These are phyloP conservation scores for Drosophila flavopinicola DNA, from an alignment of 2,888 invertebrate genomes.

Conservation along the genomic window DNA sequence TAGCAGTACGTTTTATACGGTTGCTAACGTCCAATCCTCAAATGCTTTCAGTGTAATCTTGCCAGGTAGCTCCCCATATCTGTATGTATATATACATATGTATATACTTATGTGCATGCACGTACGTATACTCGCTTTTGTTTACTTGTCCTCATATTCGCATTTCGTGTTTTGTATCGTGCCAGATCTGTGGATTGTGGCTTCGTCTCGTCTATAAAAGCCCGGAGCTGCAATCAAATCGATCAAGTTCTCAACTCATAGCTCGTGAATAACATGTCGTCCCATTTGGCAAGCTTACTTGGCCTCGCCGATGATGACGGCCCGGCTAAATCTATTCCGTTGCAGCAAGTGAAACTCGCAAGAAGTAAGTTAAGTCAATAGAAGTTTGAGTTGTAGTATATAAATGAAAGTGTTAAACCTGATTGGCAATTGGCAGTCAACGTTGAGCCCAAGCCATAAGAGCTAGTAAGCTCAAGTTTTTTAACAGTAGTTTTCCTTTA, in stretches of 20 bases:
- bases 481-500: no score
- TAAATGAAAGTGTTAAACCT: no score
- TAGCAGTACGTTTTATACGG: conserved; percentile 2
- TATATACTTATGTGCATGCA: no score
- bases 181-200: conserved; percentile 16
- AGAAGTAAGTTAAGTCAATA: conserved; percentile 37
- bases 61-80: conserved; percentile 6
- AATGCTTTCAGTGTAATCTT: conserved; percentile 40
- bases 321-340: background rate
- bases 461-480: no score
- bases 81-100: background rate
- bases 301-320: conserved; percentile 40
- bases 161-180: conserved; percentile 20
- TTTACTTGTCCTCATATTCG: conserved; percentile 26
- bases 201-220: conserved; percentile 34
- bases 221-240: conserved; percentile 16
- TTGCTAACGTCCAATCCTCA: conserved; percentile 29
- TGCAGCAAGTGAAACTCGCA: background rate
- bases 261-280: conserved; percentile 29
- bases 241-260: background rate
- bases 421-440: no score
- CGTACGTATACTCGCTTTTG: conserved; percentile 15
- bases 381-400: no score
- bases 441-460: no score
- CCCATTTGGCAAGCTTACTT: conserved; percentile 46